Percentiles rank a stretch among this genome's conserved stretches.
phyloP scores from a whole-genome alignment of 2,797 vertebrate genomes.

The Phoxinus dragarum region DNA sequence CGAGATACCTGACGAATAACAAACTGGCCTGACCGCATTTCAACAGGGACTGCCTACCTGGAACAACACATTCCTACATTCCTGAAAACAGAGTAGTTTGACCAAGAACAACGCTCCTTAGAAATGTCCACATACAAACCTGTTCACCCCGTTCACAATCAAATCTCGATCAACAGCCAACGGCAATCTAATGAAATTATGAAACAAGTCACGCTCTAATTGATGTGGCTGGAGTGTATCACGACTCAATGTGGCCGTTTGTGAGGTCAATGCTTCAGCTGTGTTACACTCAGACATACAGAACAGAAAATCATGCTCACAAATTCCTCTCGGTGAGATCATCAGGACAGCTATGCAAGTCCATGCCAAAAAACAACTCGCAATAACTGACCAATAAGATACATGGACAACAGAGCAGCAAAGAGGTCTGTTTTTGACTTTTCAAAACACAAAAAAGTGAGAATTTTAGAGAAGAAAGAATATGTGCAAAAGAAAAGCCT shows the following conservation, averaged over 20 bases:
- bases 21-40: slow-evolving; percentile 44
- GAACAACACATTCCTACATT: slow-evolving; percentile 68
- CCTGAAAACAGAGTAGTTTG: slow-evolving; percentile 43
- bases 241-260: slow-evolving; percentile 1
- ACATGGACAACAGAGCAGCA: neutral
- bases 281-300: slow-evolving; percentile 69
- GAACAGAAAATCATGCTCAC: slow-evolving; percentile 67
- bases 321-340: slow-evolving; percentile 70
- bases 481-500: slow-evolving; percentile 66
- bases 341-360: slow-evolving; percentile 57
- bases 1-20: neutral
- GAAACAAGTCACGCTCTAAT: neutral
- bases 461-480: slow-evolving; percentile 1
- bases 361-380: slow-evolving; percentile 34
- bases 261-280: slow-evolving; percentile 31
- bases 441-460: slow-evolving; percentile 15
- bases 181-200: neutral
- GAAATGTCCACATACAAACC: neutral
- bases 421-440: neutral
- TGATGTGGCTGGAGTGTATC: neutral
- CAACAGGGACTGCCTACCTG: neutral
- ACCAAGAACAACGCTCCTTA: neutral
- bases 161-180: neutral
- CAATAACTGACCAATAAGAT: neutral
- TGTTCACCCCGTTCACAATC: neutral